phyloP scores from a whole-genome alignment of 2,888 invertebrate genomes.

The Ceriagrion tenellum region DNA sequence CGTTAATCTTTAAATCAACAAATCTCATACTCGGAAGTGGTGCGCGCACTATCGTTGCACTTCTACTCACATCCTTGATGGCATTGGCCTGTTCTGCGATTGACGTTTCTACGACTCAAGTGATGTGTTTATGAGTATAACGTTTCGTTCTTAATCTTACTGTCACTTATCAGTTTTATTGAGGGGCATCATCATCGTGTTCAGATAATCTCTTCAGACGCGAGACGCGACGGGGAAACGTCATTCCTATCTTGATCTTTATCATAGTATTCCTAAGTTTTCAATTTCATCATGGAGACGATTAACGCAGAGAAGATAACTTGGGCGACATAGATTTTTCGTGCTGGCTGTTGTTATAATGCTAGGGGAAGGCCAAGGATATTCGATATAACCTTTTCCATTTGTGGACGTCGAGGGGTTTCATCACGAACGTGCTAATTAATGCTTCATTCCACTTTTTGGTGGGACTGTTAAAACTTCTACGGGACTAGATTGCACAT shows the following conservation, averaged over 20 bases:
- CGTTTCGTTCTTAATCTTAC: not conserved
- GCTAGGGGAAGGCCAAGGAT: no score
- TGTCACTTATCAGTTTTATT: not conserved
- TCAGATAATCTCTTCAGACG: not conserved
- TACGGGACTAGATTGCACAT: no score
- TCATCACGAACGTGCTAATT: no score
- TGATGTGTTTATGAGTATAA: not conserved
- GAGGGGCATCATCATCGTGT: not conserved
- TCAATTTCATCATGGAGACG: not conserved
- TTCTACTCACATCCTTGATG: not conserved
- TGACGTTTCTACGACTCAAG: not conserved
- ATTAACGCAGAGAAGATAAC: no score
- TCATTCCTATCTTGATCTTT: not conserved
- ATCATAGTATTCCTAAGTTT: not conserved
- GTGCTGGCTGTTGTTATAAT: no score
- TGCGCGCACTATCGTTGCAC: not conserved
- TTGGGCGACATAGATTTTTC: no score
- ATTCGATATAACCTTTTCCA: no score
- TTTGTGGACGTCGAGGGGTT: no score
- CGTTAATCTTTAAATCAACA: not conserved
- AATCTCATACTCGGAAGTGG: not conserved
- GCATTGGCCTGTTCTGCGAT: not conserved
- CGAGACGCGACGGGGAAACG: not conserved
- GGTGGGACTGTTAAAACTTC: no score
- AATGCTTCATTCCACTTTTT: no score